Evolutionary conservation across 2,888 invertebrate genomes (phyloP), one percentile per base, ranked within the genome.

Genomic region (Microctonus brassicae): DNA sequence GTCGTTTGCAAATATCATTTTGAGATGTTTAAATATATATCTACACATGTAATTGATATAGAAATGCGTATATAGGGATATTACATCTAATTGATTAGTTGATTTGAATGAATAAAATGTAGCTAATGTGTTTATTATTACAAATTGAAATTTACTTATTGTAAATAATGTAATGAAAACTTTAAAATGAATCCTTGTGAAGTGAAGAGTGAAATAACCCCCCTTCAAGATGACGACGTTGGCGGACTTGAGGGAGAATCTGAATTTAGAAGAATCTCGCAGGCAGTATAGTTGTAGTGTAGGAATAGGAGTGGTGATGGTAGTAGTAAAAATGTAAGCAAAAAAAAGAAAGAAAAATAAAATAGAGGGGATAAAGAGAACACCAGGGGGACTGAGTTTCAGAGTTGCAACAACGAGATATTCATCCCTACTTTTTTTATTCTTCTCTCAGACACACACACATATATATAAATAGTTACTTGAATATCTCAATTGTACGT

Each of bases 401-500:
- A 81, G 80, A 80, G 83, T 84, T 82, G 84, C 80, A 69, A 75
- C 73, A 81, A 83, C 79, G 82, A 82, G 82, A 82, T 83, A 82
- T 82, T 69, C 83, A 83, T 84, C 85, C 85, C 85, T 84, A 85
- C 47, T 17, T n/a, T 47, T 47, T 47, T 47, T 84, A 84, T 84
- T 84, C 84, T 83, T 83, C 83, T 83, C 85, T 84, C 84, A 81
- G 82, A 83, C 84, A 81, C 82, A 83, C 84, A 82, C 82, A 79
- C 5, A 47, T 78, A n/a, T n/a, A n/a, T n/a, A n/a, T n/a, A n/a
- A n/a, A n/a, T n/a, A n/a, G n/a, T n/a, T n/a, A n/a, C n/a, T 62
- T 7, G n/a, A 52, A 81, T 80, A 82, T 81, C 81, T 82, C 77
- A 76, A 69, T 60, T 72, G 61, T 72, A 60, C 22, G 47, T 47